phyloP scores from a whole-genome alignment of 2,113 vertebrate species.

The Axis porcinus region DNA sequence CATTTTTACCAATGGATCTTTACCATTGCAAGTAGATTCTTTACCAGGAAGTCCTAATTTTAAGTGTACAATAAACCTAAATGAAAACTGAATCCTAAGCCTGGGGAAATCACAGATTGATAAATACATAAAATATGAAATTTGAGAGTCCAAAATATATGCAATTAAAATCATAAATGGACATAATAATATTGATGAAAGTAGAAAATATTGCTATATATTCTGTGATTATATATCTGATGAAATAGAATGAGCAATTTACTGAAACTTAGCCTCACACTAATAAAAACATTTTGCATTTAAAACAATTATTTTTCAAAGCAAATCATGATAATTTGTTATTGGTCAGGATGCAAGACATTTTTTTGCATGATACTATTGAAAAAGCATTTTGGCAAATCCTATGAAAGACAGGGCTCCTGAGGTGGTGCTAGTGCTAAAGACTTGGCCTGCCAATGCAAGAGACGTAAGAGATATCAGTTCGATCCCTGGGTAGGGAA shows the following conservation, averaged over 20 bases:
- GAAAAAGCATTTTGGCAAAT: neutral
- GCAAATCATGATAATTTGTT: neutral
- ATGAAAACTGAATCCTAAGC: neutral
- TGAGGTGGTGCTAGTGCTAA: neutral
- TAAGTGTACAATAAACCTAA: neutral
- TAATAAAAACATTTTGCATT: neutral
- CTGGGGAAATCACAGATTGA: neutral
- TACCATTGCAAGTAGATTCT: neutral
- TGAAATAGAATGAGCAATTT: neutral
- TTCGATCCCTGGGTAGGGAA: accelerated
- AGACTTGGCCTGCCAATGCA: neutral
- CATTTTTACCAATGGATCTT: neutral
- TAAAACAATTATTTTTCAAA: neutral
- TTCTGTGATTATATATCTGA: neutral
- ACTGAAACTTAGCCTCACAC: neutral
- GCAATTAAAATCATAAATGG: neutral
- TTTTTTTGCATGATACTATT: neutral
- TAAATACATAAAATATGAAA: neutral
- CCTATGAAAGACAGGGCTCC: neutral
- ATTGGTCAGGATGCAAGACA: neutral
- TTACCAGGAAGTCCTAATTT: neutral
- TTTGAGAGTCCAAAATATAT: neutral
- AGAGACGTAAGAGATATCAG: neutral
- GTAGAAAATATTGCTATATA: neutral
- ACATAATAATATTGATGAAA: neutral